A percentile compares a stretch with the other conserved stretches of the same genome.
These are phyloP conservation scores for Stenolophus ochropezus DNA, from an alignment of 2,888 invertebrate genomes.

Conservation along the genomic window DNA sequence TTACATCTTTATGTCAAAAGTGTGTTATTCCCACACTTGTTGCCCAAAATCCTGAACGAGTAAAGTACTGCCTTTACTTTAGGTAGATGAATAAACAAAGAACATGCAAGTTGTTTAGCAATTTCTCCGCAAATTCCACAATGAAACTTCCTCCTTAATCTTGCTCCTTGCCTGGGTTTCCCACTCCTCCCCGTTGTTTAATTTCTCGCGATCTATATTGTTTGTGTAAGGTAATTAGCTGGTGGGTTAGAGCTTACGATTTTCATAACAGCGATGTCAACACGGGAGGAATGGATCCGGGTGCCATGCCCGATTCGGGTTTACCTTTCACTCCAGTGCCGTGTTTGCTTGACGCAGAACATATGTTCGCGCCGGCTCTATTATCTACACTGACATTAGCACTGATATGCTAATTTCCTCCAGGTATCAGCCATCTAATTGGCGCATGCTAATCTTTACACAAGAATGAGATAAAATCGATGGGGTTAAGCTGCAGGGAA, in stretches of 20 bases:
- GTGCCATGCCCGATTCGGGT: neutral
- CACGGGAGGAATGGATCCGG: neutral
- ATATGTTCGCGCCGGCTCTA: neutral
- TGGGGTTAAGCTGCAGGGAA: no score
- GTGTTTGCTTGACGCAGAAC: neutral
- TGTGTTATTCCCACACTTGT: no score
- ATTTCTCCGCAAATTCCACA: no score
- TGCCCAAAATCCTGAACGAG: no score
- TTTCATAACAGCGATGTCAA: constrained; percentile 4
- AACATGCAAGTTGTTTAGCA: no score
- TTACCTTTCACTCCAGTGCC: neutral
- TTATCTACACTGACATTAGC: neutral
- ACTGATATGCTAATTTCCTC: neutral
- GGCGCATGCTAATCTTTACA: neutral
- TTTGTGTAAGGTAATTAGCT: constrained; percentile 12
- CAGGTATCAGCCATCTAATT: neutral
- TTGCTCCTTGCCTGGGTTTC: no score
- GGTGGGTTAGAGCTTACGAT: neutral
- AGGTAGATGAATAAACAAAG: no score
- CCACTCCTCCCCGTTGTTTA: neutral
- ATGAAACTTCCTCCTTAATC: no score
- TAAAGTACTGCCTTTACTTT: no score
- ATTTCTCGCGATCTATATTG: neutral
- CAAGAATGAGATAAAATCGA: neutral
- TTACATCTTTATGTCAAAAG: no score